Evolutionary conservation across 2,888 invertebrate species (phyloP), one percentile per base, ranked within the genome.

Genomic region (Dendrolimus pini): DNA sequence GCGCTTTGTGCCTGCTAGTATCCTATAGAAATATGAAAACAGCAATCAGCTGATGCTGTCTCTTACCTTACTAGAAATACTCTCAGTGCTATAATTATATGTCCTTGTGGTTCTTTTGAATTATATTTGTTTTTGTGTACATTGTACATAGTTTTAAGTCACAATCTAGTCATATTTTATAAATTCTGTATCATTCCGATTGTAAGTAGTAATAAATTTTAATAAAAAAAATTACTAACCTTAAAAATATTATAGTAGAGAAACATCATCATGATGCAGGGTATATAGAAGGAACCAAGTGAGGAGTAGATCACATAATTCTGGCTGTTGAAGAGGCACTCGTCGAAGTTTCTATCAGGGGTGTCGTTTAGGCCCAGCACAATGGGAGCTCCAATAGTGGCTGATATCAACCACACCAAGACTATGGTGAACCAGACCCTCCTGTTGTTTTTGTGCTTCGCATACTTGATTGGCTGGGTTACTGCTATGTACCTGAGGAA

Each of bases 231-330:
- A 3, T 54, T 52, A 82, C 93, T 92, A 71, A 98, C 98, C 94
- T 96, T 96, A 92, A 99, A 99, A 89, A 99, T 99, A 90, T 94
- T 96, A 92, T 97, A 98, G 89, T 99, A 99, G 60, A 99, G 94
- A 85, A 97, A 97, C 85, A 99, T 96, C 98, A 99, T 99, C 81
- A 99, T 97, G 80, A 98, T 95, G 83, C 99, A 97, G 52, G 99
- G 99, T 76, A 99, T 98, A 90, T 98, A 99, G 93, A 99, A 99
- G 75, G 99, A 99, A 67, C 97, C 97, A 70, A 99, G 93, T 58
- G 99, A 99, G 12, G 99, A 99, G 91, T 97, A 98, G 78, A 99
- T 96, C 80, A 99, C 97, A 88, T 99, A 99, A 91, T 98, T 97
- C 68, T 98, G 96, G 89, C 98, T 99, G 91, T 98, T 98, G 93